Conservation (phyloP, 1,140 invertebrate species). For the Fragariocoptes setiger region DNA sequence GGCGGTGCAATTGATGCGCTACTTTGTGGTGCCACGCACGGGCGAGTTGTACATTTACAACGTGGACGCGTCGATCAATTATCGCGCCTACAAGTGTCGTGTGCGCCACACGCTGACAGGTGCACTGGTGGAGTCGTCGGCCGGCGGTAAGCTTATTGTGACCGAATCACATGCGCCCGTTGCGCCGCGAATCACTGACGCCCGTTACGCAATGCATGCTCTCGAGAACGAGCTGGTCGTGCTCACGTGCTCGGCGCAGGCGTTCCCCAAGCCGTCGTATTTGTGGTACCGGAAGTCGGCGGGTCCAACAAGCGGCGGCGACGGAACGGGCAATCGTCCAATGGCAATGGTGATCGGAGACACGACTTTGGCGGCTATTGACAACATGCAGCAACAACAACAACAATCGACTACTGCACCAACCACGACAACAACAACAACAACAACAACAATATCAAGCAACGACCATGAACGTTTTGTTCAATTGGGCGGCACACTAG, state of each 20-base stretch:
- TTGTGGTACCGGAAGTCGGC: too few species aligned
- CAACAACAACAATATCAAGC: too few species aligned
- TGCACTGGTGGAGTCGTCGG: slow-evolving; percentile 10
- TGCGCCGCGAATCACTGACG: slow-evolving; percentile 12
- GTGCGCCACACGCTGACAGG: slow-evolving; percentile 10
- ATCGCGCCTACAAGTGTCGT: slow-evolving; percentile 10
- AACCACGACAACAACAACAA: too few species aligned
- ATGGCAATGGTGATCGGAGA: too few species aligned
- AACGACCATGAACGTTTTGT: slow-evolving; percentile 5
- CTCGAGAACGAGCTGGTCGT: slow-evolving; percentile 14
- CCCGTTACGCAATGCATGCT: slow-evolving; percentile 11
- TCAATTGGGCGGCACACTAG: slow-evolving; percentile 10
- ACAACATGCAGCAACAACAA: slow-evolving; percentile 3
- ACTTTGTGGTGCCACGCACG: slow-evolving; percentile 47
- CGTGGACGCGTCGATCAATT: slow-evolving; percentile 8
- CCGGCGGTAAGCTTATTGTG: slow-evolving; percentile 11
- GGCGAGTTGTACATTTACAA: slow-evolving; percentile 11
- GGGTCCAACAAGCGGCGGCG: too few species aligned
- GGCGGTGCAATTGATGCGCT: too few species aligned
- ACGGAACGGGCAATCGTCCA: too few species aligned
- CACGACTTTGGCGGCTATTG: too few species aligned
- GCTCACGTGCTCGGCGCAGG: slow-evolving; percentile 17
- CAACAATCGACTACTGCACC: slow-evolving; percentile 5
- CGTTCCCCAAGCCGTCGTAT: slow-evolving; percentile 12
- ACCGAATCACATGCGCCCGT: slow-evolving; percentile 13